Percentiles rank a stretch among this genome's conserved stretches.
Conservation (phyloP, 2,888 invertebrate genomes). For the Brenthis ino region DNA sequence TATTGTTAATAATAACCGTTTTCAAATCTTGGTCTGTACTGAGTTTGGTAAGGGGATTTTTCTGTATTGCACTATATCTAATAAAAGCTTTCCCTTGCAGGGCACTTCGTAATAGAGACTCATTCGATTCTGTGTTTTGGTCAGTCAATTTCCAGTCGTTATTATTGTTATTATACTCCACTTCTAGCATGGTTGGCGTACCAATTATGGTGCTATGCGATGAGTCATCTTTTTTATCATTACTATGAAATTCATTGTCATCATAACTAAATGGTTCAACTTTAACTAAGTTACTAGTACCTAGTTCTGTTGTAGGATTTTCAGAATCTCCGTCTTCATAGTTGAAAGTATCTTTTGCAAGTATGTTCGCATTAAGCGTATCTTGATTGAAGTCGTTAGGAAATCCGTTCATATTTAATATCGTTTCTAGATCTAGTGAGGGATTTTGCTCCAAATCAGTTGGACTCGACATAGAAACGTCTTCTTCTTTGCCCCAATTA, state of each 20-base stretch:
- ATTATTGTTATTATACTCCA: conserved; percentile 87
- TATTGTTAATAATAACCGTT: conserved; percentile 71
- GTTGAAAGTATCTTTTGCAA: conserved; percentile 87
- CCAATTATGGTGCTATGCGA: conserved; percentile 69
- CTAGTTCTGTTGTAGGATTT: conserved; percentile 87
- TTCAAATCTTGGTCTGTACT: conserved; percentile 68
- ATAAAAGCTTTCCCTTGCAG: conserved; percentile 89
- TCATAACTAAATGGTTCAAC: conserved; percentile 72
- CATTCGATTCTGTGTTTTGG: conserved; percentile 85
- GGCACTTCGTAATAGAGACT: conserved; percentile 90
- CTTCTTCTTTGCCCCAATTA: conserved; percentile 86
- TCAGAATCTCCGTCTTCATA: conserved; percentile 91
- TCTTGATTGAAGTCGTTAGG: conserved; percentile 83
- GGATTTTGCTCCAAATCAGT: conserved; percentile 83
- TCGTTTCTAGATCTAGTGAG: conserved; percentile 89
- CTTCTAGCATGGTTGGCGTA: conserved; percentile 79
- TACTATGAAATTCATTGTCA: conserved; percentile 65
- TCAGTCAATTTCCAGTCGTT: conserved; percentile 92
- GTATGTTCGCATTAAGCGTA: conserved; percentile 71
- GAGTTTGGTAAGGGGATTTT: conserved; percentile 73
- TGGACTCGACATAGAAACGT: conserved; percentile 83
- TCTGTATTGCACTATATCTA: conserved; percentile 81
- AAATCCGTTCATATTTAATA: conserved; percentile 87
- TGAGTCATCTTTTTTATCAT: conserved; percentile 71
- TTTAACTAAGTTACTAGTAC: conserved; percentile 82